A percentile compares a stretch with the other conserved stretches of the same genome.
phyloP scores from a whole-genome alignment of 2,113 vertebrate genomes.

The Daboia siamensis region DNA sequence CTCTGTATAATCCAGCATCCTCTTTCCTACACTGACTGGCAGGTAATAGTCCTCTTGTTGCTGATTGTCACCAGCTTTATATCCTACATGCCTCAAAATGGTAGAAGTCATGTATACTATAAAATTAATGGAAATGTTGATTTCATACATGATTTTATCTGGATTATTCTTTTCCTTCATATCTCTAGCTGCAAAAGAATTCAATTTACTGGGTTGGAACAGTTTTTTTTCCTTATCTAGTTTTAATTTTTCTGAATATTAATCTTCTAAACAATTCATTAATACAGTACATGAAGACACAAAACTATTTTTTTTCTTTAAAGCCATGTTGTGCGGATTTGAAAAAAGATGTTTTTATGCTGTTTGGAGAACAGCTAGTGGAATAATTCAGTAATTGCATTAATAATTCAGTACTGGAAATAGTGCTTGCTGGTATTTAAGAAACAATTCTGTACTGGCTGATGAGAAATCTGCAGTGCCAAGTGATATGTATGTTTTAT shows the following conservation, averaged over 20 bases:
- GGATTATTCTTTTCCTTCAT: background rate
- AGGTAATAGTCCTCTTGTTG: background rate
- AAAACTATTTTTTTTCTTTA: constrained; percentile 1
- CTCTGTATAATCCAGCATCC: background rate
- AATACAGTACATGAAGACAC: constrained; percentile 43
- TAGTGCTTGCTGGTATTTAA: constrained; percentile 9
- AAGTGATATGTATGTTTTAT: constrained; percentile 59
- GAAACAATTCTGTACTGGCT: constrained; percentile 20
- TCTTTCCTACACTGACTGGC: background rate
- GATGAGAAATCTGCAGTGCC: constrained; percentile 28
- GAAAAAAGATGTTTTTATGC: background rate
- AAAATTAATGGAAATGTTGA: background rate
- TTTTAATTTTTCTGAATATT: constrained; percentile 40
- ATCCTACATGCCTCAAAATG: background rate
- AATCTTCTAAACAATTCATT: constrained; percentile 46
- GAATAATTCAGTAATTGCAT: background rate
- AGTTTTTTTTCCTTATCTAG: constrained; percentile 32
- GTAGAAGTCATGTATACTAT: background rate
- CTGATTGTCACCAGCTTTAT: background rate
- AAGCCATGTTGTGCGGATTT: background rate
- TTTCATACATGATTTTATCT: background rate
- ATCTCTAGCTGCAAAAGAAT: background rate
- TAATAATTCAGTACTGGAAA: constrained; percentile 16
- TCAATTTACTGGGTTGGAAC: background rate
- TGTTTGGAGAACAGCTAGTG: background rate